A percentile compares a stretch with the other conserved stretches of the same genome.
Evolutionary conservation across 1,140 invertebrate genomes (phyloP).

Genomic region (Drosophila busckii): DNA sequence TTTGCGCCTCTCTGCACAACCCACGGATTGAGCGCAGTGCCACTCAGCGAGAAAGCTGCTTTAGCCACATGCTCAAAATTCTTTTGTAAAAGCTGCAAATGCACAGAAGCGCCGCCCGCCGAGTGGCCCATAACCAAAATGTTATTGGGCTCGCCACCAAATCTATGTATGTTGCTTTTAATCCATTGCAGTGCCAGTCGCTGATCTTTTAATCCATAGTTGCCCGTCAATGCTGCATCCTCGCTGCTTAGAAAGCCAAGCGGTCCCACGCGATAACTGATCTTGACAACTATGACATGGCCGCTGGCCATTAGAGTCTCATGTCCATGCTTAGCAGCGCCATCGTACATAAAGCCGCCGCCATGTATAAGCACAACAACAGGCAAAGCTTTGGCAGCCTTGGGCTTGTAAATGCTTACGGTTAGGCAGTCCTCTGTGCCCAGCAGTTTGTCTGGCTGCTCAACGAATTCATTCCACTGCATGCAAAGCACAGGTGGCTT

Average conservation of each 20-base stretch:
- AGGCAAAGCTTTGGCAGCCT: slow-evolving; percentile 44
- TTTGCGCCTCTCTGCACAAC: slow-evolving; percentile 80
- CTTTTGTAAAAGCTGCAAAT: slow-evolving; percentile 82
- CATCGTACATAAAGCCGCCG: slow-evolving; percentile 79
- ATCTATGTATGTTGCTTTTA: slow-evolving; percentile 80
- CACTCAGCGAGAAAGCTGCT: slow-evolving; percentile 44
- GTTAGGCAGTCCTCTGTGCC: slow-evolving; percentile 73
- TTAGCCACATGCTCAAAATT: slow-evolving; percentile 23
- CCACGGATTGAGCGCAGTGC: slow-evolving; percentile 53
- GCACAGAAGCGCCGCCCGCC: slow-evolving; percentile 78
- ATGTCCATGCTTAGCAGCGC: slow-evolving; percentile 77
- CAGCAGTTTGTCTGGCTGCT: slow-evolving; percentile 20
- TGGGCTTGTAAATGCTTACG: slow-evolving; percentile 70
- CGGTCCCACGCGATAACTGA: slow-evolving; percentile 83
- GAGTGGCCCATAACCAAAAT: slow-evolving; percentile 81
- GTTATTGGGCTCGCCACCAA: slow-evolving; percentile 82
- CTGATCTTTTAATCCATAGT: slow-evolving; percentile 84
- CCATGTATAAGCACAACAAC: slow-evolving; percentile 80
- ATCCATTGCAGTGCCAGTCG: slow-evolving; percentile 83
- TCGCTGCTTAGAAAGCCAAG: slow-evolving; percentile 83
- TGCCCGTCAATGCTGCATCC: slow-evolving; percentile 81
- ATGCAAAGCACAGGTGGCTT: slow-evolving; percentile 14
- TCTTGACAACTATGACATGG: slow-evolving; percentile 82
- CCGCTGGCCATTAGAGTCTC: slow-evolving; percentile 81
- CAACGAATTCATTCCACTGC: slow-evolving; percentile 38